Base-by-base conservation (phyloP, 2,113 vertebrate genomes). In the Nanorana parkeri region DNA sequence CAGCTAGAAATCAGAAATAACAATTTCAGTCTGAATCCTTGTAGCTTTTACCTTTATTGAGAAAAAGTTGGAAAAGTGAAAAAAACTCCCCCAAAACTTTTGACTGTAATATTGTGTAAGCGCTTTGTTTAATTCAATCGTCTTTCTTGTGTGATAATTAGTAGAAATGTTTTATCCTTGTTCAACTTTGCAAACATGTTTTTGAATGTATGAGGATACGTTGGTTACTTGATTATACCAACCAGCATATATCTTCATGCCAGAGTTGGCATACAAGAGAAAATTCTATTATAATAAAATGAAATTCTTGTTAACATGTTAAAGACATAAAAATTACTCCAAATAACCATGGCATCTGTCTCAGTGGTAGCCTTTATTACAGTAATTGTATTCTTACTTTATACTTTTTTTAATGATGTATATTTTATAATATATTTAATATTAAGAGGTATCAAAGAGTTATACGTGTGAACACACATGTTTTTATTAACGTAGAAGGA, bases 71-170 rank as follows among this genome's bases (percentile, higher is more conserved):
- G n/a, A 32, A 21, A 5, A 47, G 1, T 52, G 1, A 21, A 55
- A 55, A n/a, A 61, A 41, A 29, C n/a, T n/a, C n/a, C n/a, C n/a
- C n/a, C n/a, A 56, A 56, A 55, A 19, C 23, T 72, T 71, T 71
- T 17, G 20, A 8, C 17, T n/a, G 19, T 20, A 73, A 20, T 26
- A 32, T 73, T 73, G 28, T 13, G n/a, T 29, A 16, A 11, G 29
- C 11, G 19, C 26, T 17, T 19, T 21, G n/a, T 21, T 60, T 60
- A 60, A 60, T 21, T n/a, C 58, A 29, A 21, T 2, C 41, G 2
- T 5, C 5, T 7, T 19, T 2, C 5, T 15, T 69, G 16, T 21
- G 8, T 56, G 24, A 29, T 20, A 17, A 56, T 23, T 32, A 29
- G 23, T 23, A 23, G 13, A 72, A 72, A 55, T 73, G 15, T 54